phyloP scores from a whole-genome alignment of 2,113 vertebrate species.

The Henicopernis longicauda region DNA sequence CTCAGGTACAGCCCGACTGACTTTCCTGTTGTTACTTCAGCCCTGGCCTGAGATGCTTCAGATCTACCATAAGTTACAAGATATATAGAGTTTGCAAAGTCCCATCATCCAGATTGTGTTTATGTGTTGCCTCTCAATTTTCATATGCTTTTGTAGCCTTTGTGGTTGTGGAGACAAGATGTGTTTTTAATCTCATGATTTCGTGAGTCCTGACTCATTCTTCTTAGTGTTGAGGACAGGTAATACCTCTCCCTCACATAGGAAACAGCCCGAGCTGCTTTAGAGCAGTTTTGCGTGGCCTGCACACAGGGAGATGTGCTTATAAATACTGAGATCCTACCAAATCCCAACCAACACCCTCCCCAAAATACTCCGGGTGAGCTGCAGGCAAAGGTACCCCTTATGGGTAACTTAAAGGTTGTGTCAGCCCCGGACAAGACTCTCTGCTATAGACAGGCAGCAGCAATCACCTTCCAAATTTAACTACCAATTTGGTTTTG shows the following conservation, averaged over 20 bases:
- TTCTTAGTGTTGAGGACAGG: neutral
- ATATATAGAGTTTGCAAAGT: neutral
- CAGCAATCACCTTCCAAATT: neutral
- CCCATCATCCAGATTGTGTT: neutral
- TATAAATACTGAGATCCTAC: neutral
- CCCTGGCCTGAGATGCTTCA: neutral
- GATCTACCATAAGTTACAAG: neutral
- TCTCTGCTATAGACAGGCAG: neutral
- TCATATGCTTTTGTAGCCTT: neutral
- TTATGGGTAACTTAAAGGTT: neutral
- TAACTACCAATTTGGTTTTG: neutral
- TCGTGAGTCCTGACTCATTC: neutral
- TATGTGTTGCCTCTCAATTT: neutral
- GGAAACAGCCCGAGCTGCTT: neutral
- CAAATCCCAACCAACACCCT: neutral
- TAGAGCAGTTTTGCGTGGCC: neutral
- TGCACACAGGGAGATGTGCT: neutral
- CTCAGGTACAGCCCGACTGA: neutral
- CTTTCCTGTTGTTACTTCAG: neutral
- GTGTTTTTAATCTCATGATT: neutral
- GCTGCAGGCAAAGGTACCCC: neutral
- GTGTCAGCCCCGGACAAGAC: neutral
- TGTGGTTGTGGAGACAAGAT: neutral
- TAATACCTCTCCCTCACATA: rapidly evolving
- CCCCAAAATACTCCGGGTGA: neutral